A percentile compares a stretch with the other conserved stretches of the same genome.
Conservation (phyloP, 2,888 invertebrate genomes). For the Cephus spinipes region DNA sequence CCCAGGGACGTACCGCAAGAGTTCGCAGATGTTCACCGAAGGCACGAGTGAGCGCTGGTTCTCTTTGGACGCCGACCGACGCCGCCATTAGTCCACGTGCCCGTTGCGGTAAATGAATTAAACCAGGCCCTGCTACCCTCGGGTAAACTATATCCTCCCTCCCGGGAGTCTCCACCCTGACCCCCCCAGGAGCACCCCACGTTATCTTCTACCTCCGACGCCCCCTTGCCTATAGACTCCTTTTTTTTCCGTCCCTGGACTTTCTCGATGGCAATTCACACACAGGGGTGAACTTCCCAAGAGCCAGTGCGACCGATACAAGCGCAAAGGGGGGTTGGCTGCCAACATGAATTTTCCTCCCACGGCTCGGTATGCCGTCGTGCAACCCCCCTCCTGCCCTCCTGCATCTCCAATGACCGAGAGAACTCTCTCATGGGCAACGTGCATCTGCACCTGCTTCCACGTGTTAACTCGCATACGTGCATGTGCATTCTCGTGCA, state of each 20-base stretch:
- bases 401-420: background rate
- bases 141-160: constrained; percentile 11
- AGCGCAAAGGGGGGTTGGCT: background rate
- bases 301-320: background rate
- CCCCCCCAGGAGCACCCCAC: background rate
- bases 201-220: background rate
- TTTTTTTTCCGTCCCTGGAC: background rate
- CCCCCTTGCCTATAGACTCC: background rate
- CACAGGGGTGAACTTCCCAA: background rate
- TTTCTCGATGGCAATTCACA: background rate
- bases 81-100: constrained; percentile 29
- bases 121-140: constrained; percentile 26
- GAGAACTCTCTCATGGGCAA: background rate
- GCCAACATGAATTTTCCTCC: background rate
- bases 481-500: background rate
- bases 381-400: background rate
- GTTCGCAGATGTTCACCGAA: constrained; percentile 53
- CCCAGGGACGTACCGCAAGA: constrained; percentile 38
- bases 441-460: background rate
- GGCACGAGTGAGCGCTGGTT: constrained; percentile 29
- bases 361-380: background rate
- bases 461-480: background rate
- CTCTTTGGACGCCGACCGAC: constrained; percentile 25
- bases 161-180: background rate
- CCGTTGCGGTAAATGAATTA: constrained; percentile 49